Percentiles rank a stretch among this genome's conserved stretches.
Evolutionary conservation across 2,888 invertebrate genomes (phyloP).

Genomic region (Orthosia cruda): DNA sequence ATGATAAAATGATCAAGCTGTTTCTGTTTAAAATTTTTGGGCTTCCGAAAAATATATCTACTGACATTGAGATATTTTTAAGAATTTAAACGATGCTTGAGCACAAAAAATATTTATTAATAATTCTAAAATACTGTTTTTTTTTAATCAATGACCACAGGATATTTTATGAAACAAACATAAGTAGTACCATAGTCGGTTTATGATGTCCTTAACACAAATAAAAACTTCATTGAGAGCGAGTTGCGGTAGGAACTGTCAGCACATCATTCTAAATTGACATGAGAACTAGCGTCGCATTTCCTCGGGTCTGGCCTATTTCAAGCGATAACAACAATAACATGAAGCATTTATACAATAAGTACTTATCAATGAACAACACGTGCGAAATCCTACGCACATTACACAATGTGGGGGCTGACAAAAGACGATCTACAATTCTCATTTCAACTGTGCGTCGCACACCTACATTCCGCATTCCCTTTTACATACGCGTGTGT

Average conservation of each 20-base stretch:
- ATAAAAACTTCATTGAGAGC: slow-evolving; percentile 21
- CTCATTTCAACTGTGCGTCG: slow-evolving; percentile 64
- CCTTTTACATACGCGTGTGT: slow-evolving; percentile 58
- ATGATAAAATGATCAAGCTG: background rate
- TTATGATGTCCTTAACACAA: slow-evolving; percentile 1
- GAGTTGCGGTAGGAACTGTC: slow-evolving; percentile 11
- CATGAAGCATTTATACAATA: slow-evolving; percentile 46
- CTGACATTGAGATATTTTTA: background rate
- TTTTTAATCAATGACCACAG: background rate
- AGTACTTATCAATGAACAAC: slow-evolving; percentile 53
- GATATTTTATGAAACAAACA: background rate
- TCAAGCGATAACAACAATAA: slow-evolving; percentile 51
- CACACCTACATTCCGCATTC: slow-evolving; percentile 65
- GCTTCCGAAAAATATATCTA: background rate
- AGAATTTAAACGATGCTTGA: background rate
- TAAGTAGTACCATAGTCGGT: too few species aligned
- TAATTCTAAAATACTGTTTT: too few species aligned
- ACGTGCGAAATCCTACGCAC: slow-evolving; percentile 47
- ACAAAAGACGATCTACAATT: slow-evolving; percentile 68
- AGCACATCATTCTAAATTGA: slow-evolving; percentile 24
- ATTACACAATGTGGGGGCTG: slow-evolving; percentile 48
- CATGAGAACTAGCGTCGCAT: slow-evolving; percentile 40
- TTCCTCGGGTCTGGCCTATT: slow-evolving; percentile 33
- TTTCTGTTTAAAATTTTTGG: background rate
- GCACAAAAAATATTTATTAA: too few species aligned